phyloP scores from a whole-genome alignment of 1,140 invertebrate species.

The Anastrepha ludens region DNA sequence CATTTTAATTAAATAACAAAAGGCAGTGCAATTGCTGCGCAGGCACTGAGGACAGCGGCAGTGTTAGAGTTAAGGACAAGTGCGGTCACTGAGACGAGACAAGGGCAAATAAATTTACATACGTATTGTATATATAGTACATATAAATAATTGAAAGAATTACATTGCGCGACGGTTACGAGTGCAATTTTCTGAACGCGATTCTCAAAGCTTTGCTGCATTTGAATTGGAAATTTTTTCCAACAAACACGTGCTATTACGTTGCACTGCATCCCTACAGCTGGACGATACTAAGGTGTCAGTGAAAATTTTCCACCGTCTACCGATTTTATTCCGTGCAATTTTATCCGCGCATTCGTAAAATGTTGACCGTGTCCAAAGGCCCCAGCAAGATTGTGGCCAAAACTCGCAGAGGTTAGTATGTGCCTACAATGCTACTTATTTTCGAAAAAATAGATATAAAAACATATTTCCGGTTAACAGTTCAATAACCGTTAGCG shows the following conservation, averaged over 20 bases:
- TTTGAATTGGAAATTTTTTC: constrained; percentile 13
- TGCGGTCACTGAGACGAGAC: constrained; percentile 16
- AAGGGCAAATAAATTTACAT: constrained; percentile 20
- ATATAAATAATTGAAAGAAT: constrained; percentile 37
- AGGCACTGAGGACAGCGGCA: background rate
- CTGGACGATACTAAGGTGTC: background rate
- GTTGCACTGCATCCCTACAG: background rate
- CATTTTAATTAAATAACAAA: constrained; percentile 38
- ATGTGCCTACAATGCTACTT: background rate
- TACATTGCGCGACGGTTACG: constrained; percentile 40
- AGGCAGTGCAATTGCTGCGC: background rate
- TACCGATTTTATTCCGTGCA: background rate
- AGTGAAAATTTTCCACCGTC: background rate
- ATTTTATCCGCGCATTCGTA: background rate
- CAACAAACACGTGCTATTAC: constrained; percentile 1
- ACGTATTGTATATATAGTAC: background rate
- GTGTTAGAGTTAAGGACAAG: constrained; percentile 18
- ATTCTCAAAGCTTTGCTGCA: background rate
- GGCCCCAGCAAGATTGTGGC: constrained; percentile 89
- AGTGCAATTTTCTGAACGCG: constrained; percentile 21
- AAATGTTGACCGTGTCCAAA: constrained; percentile 90
- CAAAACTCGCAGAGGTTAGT: constrained; percentile 86
- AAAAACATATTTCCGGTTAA: constrained; percentile 5
- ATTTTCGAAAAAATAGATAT: background rate
- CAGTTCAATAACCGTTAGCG: background rate